A percentile compares a stretch with the other conserved stretches of the same genome.
Evolutionary conservation across 92 coral and sea anemone species (phyloP).

Genomic region (Umimayanthus kanabou): DNA sequence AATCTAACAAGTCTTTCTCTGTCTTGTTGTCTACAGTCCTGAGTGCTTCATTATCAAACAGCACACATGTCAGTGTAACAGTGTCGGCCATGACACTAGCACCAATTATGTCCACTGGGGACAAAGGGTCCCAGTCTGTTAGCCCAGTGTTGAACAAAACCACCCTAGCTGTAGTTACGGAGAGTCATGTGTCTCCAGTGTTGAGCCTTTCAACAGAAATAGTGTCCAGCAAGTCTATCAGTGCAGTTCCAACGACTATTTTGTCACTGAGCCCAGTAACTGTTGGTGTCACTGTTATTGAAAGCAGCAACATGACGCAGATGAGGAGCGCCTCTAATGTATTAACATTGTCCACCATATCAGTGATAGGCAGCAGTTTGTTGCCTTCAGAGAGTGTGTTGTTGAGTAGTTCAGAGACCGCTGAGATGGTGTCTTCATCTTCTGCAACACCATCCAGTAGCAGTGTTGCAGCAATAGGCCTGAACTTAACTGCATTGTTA

Average conservation of each 20-base stretch:
- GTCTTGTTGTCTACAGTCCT: constrained; percentile 34
- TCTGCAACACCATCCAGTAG: neutral
- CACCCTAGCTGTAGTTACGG: constrained; percentile 7
- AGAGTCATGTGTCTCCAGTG: neutral
- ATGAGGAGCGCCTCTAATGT: neutral
- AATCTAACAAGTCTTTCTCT: constrained; percentile 21
- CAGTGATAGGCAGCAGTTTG: neutral
- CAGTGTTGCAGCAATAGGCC: neutral
- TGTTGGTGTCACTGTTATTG: neutral
- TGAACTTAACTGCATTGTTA: neutral
- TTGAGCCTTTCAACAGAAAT: constrained; percentile 1
- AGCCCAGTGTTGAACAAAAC: constrained; percentile 32
- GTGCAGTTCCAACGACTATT: neutral
- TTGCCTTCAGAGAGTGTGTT: neutral
- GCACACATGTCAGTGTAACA: neutral
- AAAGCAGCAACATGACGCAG: constrained; percentile 10
- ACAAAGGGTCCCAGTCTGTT: constrained; percentile 2
- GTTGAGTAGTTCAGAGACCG: neutral
- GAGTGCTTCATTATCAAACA: constrained; percentile 41
- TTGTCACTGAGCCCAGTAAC: neutral
- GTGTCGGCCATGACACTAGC: neutral
- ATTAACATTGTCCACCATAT: neutral
- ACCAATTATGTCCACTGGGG: neutral
- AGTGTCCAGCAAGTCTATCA: neutral
- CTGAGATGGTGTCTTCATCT: neutral